These are phyloP conservation scores for Labeo rohita DNA, from an alignment of 2,113 vertebrate species.

Conservation along the genomic window DNA sequence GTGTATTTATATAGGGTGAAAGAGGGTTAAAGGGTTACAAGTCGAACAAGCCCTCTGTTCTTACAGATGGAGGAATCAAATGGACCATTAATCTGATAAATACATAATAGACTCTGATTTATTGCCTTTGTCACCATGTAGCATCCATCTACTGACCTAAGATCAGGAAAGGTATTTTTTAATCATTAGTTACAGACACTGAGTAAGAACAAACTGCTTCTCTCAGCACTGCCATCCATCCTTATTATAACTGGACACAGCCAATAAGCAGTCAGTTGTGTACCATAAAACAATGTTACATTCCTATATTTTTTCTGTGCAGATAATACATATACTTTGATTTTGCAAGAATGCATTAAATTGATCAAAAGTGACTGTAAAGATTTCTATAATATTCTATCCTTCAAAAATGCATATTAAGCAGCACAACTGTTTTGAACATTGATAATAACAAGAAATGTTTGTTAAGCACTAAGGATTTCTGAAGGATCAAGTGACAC, in stretches of 20 bases:
- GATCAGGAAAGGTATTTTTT: slow-evolving; percentile 20
- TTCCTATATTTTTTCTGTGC: neutral
- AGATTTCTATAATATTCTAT: neutral
- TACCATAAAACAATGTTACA: neutral
- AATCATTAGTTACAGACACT: slow-evolving; percentile 24
- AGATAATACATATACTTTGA: neutral
- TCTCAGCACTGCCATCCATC: slow-evolving; percentile 27
- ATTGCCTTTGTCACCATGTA: slow-evolving; percentile 30
- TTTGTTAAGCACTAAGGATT: neutral
- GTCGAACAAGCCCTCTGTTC: neutral
- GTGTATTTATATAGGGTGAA: neutral
- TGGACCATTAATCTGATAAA: slow-evolving; percentile 37
- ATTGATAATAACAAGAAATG: neutral
- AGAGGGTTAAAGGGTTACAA: neutral
- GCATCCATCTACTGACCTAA: slow-evolving; percentile 32
- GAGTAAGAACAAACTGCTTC: slow-evolving; percentile 6
- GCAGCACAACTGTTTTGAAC: neutral
- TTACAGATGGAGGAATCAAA: slow-evolving; percentile 26
- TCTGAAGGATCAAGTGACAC: neutral
- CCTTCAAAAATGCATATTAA: neutral
- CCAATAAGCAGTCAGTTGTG: neutral
- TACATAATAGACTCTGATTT: slow-evolving; percentile 39
- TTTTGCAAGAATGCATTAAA: neutral
- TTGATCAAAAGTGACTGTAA: neutral
- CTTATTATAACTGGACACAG: slow-evolving; percentile 31